Evolutionary conservation across 2,888 invertebrate species (phyloP).

Genomic region (Onthophagus sagittarius): DNA sequence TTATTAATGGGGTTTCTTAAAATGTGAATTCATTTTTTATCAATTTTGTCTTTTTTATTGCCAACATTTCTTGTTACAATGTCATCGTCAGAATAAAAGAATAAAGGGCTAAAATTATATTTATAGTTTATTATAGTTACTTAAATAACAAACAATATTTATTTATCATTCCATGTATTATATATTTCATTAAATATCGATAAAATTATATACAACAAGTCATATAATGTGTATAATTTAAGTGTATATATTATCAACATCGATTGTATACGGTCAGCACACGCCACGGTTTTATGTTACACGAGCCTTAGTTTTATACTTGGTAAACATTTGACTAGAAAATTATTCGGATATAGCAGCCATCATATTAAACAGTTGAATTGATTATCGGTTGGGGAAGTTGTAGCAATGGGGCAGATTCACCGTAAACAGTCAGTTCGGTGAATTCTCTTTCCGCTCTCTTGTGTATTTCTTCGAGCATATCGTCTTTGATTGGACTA

Average conservation of each 20-base stretch:
- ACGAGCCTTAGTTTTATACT: slow-evolving; percentile 23
- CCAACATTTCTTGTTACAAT: too few relatives aligned
- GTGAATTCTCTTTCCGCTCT: slow-evolving; percentile 38
- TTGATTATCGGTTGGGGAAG: slow-evolving; percentile 32
- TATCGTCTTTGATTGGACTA: slow-evolving; percentile 36
- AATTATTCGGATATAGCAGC: slow-evolving; percentile 15
- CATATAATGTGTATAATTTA: slow-evolving; percentile 16
- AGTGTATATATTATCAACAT: slow-evolving; percentile 1
- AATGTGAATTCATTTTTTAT: too few relatives aligned
- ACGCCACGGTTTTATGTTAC: slow-evolving; percentile 15
- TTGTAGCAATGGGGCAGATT: slow-evolving; percentile 43
- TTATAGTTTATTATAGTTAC: too few relatives aligned
- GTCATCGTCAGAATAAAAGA: too few relatives aligned
- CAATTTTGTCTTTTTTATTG: too few relatives aligned
- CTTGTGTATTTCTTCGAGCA: slow-evolving; percentile 29
- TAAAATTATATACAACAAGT: slow-evolving; percentile 11
- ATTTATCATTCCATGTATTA: slow-evolving; percentile 13
- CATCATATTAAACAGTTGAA: slow-evolving; percentile 19
- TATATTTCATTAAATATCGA: slow-evolving; percentile 15
- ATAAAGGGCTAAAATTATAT: too few relatives aligned
- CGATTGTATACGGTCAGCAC: neutral
- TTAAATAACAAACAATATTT: neutral
- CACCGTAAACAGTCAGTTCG: slow-evolving; percentile 37
- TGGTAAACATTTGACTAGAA: slow-evolving; percentile 24
- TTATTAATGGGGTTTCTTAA: too few relatives aligned